Conservation (phyloP, 2,797 vertebrate species). For the Fratercula arctica region DNA sequence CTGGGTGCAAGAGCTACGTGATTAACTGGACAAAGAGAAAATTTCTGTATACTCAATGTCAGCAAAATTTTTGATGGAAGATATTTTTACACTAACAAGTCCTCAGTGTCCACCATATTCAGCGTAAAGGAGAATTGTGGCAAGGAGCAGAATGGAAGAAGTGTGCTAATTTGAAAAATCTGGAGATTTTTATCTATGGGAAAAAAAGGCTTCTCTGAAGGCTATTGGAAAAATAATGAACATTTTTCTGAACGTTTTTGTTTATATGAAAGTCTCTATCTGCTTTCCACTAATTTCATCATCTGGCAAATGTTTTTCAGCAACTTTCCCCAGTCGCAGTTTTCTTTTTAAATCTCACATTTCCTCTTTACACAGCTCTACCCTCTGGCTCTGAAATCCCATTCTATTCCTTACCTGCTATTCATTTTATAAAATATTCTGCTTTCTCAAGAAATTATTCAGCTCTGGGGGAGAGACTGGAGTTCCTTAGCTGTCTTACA, state of each 20-base stretch:
- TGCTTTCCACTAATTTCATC: not conserved
- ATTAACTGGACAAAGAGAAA: conserved; percentile 1
- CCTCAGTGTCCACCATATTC: not conserved
- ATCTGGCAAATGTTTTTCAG: not conserved
- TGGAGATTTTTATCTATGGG: not conserved
- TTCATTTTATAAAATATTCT: not conserved
- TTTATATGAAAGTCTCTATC: not conserved
- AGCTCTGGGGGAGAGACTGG: not conserved
- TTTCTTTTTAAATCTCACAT: conserved; percentile 10
- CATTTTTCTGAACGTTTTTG: not conserved
- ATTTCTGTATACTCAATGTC: not conserved
- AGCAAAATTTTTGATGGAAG: conserved; percentile 10
- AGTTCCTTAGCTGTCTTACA: not conserved
- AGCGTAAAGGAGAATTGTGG: not conserved
- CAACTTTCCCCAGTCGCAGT: not conserved
- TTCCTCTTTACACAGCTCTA: not conserved
- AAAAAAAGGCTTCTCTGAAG: not conserved
- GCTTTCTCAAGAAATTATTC: not conserved
- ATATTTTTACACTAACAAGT: not conserved
- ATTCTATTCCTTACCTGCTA: not conserved
- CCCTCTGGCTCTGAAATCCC: not conserved
- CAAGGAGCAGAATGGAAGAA: not conserved
- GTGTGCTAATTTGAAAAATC: conserved; percentile 12
- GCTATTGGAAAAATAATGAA: not conserved
- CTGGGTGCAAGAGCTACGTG: not conserved